These are phyloP conservation scores for Saccopteryx leptura DNA, from an alignment of 2,113 vertebrate genomes.

Conservation along the genomic window DNA sequence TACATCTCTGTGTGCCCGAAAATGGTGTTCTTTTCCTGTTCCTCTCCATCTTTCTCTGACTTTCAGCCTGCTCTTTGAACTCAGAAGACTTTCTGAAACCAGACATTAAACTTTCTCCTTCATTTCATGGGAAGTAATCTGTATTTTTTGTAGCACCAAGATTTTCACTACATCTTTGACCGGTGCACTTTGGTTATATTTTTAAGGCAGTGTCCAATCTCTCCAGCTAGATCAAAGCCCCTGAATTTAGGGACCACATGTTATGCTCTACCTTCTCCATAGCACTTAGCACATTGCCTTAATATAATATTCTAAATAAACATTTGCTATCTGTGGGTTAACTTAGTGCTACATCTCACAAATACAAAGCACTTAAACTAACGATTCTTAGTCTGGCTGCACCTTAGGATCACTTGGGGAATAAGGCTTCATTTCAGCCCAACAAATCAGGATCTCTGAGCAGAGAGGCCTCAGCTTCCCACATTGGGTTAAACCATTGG, in stretches of 20 bases:
- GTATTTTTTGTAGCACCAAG: background rate
- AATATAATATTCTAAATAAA: background rate
- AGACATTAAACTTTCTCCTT: background rate
- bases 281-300: background rate
- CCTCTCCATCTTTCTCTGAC: background rate
- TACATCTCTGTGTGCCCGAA: background rate
- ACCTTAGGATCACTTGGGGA: background rate
- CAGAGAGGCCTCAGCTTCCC: background rate
- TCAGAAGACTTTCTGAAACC: background rate
- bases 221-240: background rate
- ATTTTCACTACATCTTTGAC: slow-evolving; percentile 12
- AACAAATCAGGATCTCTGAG: background rate
- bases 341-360: background rate
- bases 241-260: rapidly evolving
- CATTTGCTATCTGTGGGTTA: background rate
- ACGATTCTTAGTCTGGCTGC: background rate
- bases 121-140: background rate
- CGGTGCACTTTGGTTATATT: background rate
- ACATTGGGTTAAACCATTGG: too few relatives aligned
- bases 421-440: background rate
- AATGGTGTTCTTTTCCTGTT: background rate
- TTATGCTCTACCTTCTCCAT: background rate
- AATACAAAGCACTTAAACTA: background rate
- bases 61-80: background rate
- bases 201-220: background rate